Conservation (phyloP, 1,140 invertebrate species). For the Aleiodes sp. region DNA sequence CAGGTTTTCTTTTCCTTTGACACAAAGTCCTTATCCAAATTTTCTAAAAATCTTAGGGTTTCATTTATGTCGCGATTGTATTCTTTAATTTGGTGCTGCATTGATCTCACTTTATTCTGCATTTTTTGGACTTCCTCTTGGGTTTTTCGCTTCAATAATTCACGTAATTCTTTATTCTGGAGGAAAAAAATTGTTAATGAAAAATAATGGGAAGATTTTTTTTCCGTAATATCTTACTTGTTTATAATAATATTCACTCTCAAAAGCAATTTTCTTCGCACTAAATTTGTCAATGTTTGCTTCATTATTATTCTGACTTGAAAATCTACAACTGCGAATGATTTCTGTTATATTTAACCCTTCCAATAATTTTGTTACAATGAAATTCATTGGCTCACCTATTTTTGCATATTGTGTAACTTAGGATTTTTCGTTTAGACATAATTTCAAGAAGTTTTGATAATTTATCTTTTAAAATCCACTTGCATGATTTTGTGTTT, state of each 20-base stretch:
- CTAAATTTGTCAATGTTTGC: slow-evolving; percentile 23
- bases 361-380: background rate
- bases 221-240: slow-evolving; percentile 35
- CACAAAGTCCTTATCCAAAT: slow-evolving; percentile 37
- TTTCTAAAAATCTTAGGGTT: slow-evolving; percentile 45
- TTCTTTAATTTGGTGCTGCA: slow-evolving; percentile 46
- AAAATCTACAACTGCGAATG: slow-evolving; percentile 17
- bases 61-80: slow-evolving; percentile 48
- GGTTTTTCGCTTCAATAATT: slow-evolving; percentile 44
- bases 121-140: slow-evolving; percentile 45
- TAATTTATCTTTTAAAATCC: background rate
- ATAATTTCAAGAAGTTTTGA: slow-evolving; percentile 8
- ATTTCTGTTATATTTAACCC: background rate
- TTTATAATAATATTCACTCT: slow-evolving; percentile 48
- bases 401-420: background rate
- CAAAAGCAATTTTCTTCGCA: slow-evolving; percentile 39
- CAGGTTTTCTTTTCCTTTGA: slow-evolving; percentile 36
- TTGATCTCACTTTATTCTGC: slow-evolving; percentile 41
- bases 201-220: background rate
- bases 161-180: slow-evolving; percentile 44
- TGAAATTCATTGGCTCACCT: background rate
- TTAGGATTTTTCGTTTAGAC: slow-evolving; percentile 5
- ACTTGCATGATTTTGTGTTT: background rate
- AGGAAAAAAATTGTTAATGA: background rate
- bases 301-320: slow-evolving; percentile 12